These are phyloP conservation scores for Drosophila subpulchrella DNA, from an alignment of 1,140 invertebrate genomes.

Conservation along the genomic window DNA sequence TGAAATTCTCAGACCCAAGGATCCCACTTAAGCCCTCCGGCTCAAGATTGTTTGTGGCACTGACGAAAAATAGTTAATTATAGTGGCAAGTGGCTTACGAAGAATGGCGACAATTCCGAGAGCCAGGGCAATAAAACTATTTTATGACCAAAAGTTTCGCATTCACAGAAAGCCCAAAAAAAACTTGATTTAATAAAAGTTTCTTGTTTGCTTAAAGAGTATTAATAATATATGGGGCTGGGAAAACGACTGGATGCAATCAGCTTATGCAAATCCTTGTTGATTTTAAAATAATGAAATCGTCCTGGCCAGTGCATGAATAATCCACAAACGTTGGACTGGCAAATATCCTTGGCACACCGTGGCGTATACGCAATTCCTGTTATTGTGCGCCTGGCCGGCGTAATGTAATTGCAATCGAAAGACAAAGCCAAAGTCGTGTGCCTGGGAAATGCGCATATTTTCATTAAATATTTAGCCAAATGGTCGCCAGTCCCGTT, in stretches of 20 bases:
- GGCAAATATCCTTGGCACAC: constrained; percentile 13
- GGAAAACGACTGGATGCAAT: constrained; percentile 48
- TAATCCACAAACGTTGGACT: constrained; percentile 54
- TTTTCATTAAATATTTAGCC: constrained; percentile 80
- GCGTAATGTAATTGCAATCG: constrained; percentile 78
- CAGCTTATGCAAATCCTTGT: constrained; percentile 75
- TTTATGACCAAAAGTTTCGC: constrained; percentile 67
- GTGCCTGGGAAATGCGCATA: constrained; percentile 58
- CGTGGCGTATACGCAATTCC: constrained; percentile 45
- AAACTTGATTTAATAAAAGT: constrained; percentile 73
- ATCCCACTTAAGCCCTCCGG: constrained; percentile 35
- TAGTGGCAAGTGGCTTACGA: constrained; percentile 72
- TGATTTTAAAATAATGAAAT: constrained; percentile 77
- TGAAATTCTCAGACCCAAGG: constrained; percentile 40
- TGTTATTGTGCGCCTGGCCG: constrained; percentile 44
- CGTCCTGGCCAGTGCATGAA: constrained; percentile 66
- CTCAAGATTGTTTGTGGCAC: constrained; percentile 45
- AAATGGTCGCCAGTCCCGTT: constrained; percentile 62
- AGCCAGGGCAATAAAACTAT: constrained; percentile 72
- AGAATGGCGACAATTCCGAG: constrained; percentile 56
- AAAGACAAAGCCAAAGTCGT: constrained; percentile 43
- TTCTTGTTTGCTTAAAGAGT: constrained; percentile 44
- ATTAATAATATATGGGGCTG: constrained; percentile 51
- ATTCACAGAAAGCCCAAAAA: constrained; percentile 3
- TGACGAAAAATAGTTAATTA: constrained; percentile 79